phyloP scores from a whole-genome alignment of 2,888 invertebrate species.

The Epinotia ramella region DNA sequence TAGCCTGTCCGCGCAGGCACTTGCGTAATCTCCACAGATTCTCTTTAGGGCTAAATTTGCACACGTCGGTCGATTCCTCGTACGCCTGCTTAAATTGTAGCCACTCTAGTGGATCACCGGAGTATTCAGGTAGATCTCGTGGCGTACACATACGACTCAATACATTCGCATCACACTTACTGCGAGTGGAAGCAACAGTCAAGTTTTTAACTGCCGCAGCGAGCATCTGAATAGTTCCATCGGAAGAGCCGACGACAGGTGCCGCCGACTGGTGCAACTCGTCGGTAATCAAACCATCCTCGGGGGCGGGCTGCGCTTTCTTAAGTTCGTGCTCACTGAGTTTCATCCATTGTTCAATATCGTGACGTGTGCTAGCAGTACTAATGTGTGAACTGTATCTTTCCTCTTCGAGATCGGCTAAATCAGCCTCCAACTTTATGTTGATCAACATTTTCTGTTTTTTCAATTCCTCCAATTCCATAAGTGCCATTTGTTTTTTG shows the following conservation, averaged over 20 bases:
- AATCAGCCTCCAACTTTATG: slow-evolving; percentile 6
- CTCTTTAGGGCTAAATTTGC: slow-evolving; percentile 14
- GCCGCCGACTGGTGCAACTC: background rate
- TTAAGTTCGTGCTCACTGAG: background rate
- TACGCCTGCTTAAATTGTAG: slow-evolving; percentile 33
- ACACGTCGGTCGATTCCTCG: slow-evolving; percentile 19
- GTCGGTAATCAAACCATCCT: background rate
- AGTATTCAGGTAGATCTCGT: slow-evolving; percentile 22
- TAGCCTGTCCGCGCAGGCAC: slow-evolving; percentile 13
- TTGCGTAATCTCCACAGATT: slow-evolving; percentile 17
- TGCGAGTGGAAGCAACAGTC: background rate
- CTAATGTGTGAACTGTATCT: background rate
- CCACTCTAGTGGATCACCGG: slow-evolving; percentile 36
- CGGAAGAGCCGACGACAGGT: background rate
- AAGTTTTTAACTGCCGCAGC: slow-evolving; percentile 2
- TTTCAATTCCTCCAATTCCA: no score
- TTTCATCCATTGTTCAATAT: background rate
- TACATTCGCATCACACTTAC: slow-evolving; percentile 6
- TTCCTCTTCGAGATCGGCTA: slow-evolving; percentile 13
- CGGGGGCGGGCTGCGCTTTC: slow-evolving; percentile 1
- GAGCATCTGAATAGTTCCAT: background rate
- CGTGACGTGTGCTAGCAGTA: background rate
- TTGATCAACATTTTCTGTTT: background rate
- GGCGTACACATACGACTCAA: slow-evolving; percentile 16
- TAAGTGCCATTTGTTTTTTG: no score